Percentiles rank a stretch among this genome's conserved stretches.
phyloP scores from a whole-genome alignment of 2,797 vertebrate species.

The Etheostoma nigrum region DNA sequence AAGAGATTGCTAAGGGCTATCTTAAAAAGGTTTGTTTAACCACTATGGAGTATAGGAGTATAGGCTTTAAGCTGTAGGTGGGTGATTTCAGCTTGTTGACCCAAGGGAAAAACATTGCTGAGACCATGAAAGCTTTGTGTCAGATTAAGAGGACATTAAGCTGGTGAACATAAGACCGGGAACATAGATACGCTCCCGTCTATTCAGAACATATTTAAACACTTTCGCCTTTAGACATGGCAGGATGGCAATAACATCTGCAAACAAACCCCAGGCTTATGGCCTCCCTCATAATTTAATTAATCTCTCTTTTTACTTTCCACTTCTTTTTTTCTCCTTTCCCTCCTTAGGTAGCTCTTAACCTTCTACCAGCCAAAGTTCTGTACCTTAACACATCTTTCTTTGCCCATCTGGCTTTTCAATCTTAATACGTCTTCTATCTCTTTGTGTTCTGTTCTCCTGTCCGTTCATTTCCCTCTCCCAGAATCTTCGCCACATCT shows the following conservation, averaged over 20 bases:
- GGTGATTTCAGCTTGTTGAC: too few species aligned
- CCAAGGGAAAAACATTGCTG: too few species aligned
- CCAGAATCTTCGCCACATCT: not conserved
- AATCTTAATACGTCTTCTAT: constrained; percentile 12
- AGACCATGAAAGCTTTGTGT: too few species aligned
- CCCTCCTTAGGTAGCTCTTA: not conserved
- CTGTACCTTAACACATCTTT: too few species aligned
- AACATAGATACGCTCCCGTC: too few species aligned
- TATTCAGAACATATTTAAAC: not conserved
- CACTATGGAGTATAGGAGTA: too few species aligned
- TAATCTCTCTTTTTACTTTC: not conserved
- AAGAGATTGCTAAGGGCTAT: too few species aligned
- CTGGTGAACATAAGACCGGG: too few species aligned
- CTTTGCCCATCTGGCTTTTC: not conserved
- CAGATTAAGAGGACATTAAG: too few species aligned
- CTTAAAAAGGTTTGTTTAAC: too few species aligned
- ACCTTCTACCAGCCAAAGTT: not conserved
- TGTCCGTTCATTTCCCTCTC: not conserved
- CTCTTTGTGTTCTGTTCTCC: not conserved
- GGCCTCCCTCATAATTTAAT: not conserved
- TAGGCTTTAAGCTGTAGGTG: too few species aligned
- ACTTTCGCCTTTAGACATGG: not conserved
- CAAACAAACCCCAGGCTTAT: not conserved
- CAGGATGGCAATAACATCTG: not conserved
- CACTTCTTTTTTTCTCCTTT: not conserved